Percentiles rank a stretch among this genome's conserved stretches.
These are phyloP conservation scores for Phania funesta DNA, from an alignment of 2,888 invertebrate species.

Conservation along the genomic window DNA sequence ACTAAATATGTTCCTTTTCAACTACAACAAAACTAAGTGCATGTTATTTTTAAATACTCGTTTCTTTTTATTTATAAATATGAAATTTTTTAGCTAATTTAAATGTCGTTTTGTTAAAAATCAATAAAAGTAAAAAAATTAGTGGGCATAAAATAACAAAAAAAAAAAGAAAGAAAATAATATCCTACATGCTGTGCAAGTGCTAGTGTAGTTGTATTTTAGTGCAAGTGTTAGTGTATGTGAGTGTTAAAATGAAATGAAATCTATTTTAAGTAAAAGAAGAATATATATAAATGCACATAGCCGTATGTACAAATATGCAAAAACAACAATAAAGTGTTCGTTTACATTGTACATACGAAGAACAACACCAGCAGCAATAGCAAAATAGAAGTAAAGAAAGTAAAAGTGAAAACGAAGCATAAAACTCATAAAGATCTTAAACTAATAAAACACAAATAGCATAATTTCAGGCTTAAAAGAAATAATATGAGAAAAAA, in stretches of 20 bases:
- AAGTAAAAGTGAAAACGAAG: slow-evolving; percentile 36
- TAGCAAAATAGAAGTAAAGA: slow-evolving; percentile 1
- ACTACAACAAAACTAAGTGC: not conserved
- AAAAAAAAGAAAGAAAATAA: slow-evolving; percentile 25
- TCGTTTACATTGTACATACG: not conserved
- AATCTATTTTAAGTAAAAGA: slow-evolving; percentile 52
- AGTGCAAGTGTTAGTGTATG: slow-evolving; percentile 12
- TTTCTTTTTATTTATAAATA: not conserved
- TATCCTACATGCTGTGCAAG: slow-evolving; percentile 52
- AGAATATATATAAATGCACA: slow-evolving; percentile 20
- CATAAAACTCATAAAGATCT: not conserved
- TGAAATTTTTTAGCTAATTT: slow-evolving; percentile 11
- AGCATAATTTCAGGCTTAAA: slow-evolving; percentile 20
- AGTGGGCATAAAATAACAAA: slow-evolving; percentile 55
- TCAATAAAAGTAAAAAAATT: slow-evolving; percentile 67
- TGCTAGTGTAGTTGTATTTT: slow-evolving; percentile 34
- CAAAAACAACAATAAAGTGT: slow-evolving; percentile 17
- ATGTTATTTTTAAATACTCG: not conserved
- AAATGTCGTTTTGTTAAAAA: slow-evolving; percentile 63
- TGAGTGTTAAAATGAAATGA: slow-evolving; percentile 60
- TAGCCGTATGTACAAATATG: not conserved
- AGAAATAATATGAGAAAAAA: not conserved
- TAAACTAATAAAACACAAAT: slow-evolving; percentile 31
- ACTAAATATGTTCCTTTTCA: not conserved
- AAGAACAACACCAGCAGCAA: slow-evolving; percentile 14